These are phyloP conservation scores for Triplophysa siluroides DNA, from an alignment of 2,113 vertebrate species.

Conservation along the genomic window DNA sequence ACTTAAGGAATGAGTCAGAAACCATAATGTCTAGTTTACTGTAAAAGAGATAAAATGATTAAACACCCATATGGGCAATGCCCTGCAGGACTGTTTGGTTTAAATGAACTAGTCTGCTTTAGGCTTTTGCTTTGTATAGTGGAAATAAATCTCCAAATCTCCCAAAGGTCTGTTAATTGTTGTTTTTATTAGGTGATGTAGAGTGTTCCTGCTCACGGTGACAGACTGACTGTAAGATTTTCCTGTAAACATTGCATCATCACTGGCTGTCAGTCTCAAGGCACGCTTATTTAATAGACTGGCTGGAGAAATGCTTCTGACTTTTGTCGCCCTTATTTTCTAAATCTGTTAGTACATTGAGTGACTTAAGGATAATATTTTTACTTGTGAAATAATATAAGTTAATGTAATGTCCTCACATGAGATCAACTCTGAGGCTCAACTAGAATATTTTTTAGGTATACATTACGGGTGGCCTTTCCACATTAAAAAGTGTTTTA, in stretches of 20 bases:
- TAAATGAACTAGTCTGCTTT: neutral
- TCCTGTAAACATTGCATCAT: conserved; percentile 30
- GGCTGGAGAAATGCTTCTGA: neutral
- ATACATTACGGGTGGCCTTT: too few species aligned
- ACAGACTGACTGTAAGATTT: neutral
- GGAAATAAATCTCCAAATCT: neutral
- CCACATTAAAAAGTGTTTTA: too few species aligned
- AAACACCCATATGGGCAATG: neutral
- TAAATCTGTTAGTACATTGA: neutral
- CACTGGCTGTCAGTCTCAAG: conserved; percentile 1
- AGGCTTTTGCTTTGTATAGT: neutral
- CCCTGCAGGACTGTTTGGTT: neutral
- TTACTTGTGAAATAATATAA: too few species aligned
- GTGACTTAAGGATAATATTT: too few species aligned
- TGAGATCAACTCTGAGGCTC: too few species aligned
- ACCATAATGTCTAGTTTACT: conserved; percentile 10
- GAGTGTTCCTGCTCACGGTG: neutral
- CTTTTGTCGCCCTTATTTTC: neutral
- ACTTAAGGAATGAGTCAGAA: conserved; percentile 2
- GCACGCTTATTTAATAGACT: neutral
- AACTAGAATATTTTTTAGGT: too few species aligned
- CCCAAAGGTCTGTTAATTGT: conserved; percentile 9
- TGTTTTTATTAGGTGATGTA: conserved; percentile 15
- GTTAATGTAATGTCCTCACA: too few species aligned
- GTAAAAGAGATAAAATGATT: neutral